Conservation (phyloP, 2,113 vertebrate genomes). For the Orientallactaga bullata region DNA sequence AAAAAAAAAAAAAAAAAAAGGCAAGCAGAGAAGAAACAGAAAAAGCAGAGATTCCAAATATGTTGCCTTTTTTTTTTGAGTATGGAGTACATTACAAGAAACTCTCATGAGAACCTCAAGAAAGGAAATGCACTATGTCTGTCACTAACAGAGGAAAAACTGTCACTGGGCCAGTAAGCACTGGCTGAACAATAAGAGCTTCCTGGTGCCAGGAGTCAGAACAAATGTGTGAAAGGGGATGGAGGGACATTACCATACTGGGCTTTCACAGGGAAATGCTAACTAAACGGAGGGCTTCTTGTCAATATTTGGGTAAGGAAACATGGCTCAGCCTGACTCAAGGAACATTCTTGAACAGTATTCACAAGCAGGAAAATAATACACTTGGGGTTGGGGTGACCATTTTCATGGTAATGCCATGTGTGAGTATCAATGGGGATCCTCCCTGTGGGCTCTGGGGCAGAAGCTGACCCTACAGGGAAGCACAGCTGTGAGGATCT, state of each 20-base stretch:
- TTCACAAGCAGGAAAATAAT: slow-evolving; percentile 61
- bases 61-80: slow-evolving; percentile 44
- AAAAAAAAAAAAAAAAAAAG: not conserved
- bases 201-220: slow-evolving; percentile 91
- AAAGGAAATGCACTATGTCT: slow-evolving; percentile 93
- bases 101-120: slow-evolving; percentile 93
- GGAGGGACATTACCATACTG: slow-evolving; percentile 83
- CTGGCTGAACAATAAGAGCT: slow-evolving; percentile 92
- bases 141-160: slow-evolving; percentile 84
- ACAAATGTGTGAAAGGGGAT: slow-evolving; percentile 88
- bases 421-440: slow-evolving; percentile 67
- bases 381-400: slow-evolving; percentile 59
- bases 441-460: slow-evolving; percentile 66
- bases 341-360: slow-evolving; percentile 67
- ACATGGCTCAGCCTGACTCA: slow-evolving; percentile 77
- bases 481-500: slow-evolving; percentile 82
- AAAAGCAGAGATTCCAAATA: not conserved
- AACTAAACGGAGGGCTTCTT: slow-evolving; percentile 82
- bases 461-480: no score
- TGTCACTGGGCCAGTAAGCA: slow-evolving; percentile 84
- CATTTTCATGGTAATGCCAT: slow-evolving; percentile 85
- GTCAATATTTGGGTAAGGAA: slow-evolving; percentile 91
- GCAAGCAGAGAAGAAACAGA: not conserved
- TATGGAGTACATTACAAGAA: slow-evolving; percentile 64
- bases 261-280: slow-evolving; percentile 85